Evolutionary conservation across 2,113 vertebrate genomes (phyloP), one percentile per base, ranked within the genome.

Genomic region (Tursiops truncatus): DNA sequence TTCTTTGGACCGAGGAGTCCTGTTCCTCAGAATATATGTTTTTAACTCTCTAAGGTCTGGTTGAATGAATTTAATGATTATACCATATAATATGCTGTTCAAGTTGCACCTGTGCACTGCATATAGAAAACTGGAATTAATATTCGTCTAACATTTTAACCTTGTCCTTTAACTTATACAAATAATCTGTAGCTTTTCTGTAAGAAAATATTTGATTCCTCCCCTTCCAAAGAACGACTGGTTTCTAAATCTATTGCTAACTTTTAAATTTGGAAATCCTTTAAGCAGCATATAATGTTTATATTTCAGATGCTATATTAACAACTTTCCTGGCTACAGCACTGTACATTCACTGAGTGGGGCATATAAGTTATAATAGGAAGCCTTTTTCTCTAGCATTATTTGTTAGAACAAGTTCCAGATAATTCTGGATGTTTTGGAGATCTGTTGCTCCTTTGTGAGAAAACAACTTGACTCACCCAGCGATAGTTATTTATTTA

Each of bases 1-100:
- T 98, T 98, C 98, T 98, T 99, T 98, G 98, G 99, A 99, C 98
- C 98, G 97, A 98, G 96, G 98, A 98, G 98, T 98, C 98, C 98
- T 99, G 98, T 98, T 99, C 98, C 98, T 98, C 98, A 98, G 98
- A 99, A 99, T 99, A 99, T 99, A 99, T 99, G 98, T 99, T 98
- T 99, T 99, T 99, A 99, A 99, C 98, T 99, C 99, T 99, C 99
- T 98, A 97, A 99, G 99, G 99, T 97, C 99, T 98, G 99, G 98
- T 98, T 99, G 98, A 99, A 98, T 99, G 98, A 99, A 99, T 99
- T 98, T 98, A 98, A 98, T 99, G 99, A 99, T 99, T 99, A 99
- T 99, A 98, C 97, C 98, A 98, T 98, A 99, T 99, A 98, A 99
- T 99, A 98, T 98, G 98, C 98, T 99, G 97, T 98, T 98, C 97